Percentiles rank a stretch among this genome's conserved stretches.
These are phyloP conservation scores for Auanema sp. DNA, from an alignment of 2,888 invertebrate genomes.

Conservation along the genomic window DNA sequence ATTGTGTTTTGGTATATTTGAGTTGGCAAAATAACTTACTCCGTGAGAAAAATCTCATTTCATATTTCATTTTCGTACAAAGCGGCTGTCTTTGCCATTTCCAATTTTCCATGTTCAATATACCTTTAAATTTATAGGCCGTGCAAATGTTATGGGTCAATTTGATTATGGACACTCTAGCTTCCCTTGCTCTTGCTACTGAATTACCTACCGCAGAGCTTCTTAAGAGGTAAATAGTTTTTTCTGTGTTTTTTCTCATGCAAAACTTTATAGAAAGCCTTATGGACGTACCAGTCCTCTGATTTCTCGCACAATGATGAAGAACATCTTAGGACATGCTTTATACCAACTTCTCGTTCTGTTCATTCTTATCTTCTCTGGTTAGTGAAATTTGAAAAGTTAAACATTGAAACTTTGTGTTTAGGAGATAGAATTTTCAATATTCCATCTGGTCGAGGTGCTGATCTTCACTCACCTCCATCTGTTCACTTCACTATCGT, in stretches of 20 bases:
- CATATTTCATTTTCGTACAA: neutral
- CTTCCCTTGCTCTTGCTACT: conserved; percentile 70
- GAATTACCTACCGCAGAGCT: conserved; percentile 69
- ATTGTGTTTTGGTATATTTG: no score
- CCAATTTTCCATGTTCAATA: neutral
- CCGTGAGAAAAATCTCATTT: no score
- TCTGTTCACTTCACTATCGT: conserved; percentile 98
- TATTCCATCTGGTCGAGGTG: conserved; percentile 85
- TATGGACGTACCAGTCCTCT: conserved; percentile 67
- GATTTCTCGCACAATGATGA: conserved; percentile 72
- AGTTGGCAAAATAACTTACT: no score
- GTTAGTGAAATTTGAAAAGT: conserved; percentile 69
- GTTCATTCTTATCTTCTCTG: conserved; percentile 88
- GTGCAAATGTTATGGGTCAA: conserved; percentile 71
- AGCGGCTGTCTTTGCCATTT: neutral
- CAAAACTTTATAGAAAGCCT: conserved; percentile 28
- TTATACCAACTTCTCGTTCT: conserved; percentile 72
- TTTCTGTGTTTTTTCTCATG: neutral
- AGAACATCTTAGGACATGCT: conserved; percentile 78
- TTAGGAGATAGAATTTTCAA: conserved; percentile 77
- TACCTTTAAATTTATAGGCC: conserved; percentile 31
- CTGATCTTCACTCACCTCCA: conserved; percentile 78
- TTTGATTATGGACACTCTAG: conserved; percentile 70
- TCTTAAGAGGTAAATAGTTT: conserved; percentile 67
- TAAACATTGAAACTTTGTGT: neutral